Base-by-base conservation (phyloP, 2,113 vertebrate species). In the Tragelaphus imberbis region DNA sequence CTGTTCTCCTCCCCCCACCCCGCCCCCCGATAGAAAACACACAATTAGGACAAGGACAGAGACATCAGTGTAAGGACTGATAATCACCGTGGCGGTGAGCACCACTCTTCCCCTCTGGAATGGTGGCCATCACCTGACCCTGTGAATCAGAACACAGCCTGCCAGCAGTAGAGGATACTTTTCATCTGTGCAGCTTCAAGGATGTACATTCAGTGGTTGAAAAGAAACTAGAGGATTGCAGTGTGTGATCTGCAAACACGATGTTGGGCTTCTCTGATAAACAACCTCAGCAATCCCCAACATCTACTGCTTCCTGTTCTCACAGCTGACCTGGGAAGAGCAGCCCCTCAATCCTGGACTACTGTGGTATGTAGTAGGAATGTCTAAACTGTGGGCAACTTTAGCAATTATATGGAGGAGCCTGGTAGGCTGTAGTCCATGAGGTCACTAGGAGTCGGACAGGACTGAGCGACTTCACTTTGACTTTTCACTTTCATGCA, bases 31-130 rank as follows among this genome's bases (percentile, higher is more conserved):
- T 25, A 51, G 80, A 36, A 36, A 56, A 56, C 23, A 56, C 1
- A 25, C 4, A 19, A 9, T 51, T 13, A 28, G 36, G 63, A 63
- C 28, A 59, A 93, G 61, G 27, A 44, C 25, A 49, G 58, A 68
- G 3, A 75, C 13, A 10, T 49, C 77, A 56, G 1, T 23, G 5
- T 1, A 2, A 86, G 75, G 49, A 58, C 25, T 12, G 11, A 7
- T 55, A 44, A 75, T n/a, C 13, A 27, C 13, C 0, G 0, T 11
- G 75, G 14, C 13, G 1, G 44, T 14, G 5, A 10, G 8, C 4
- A 47, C 19, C 6, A 30, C 6, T 17, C 28, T 13, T 1, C 2
- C 30, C 19, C 7, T 47, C 71, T 3, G 33, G 12, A 79, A 44
- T n/a, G 11, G 33, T 8, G 30, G 8, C 8, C 30, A 7, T 36